A percentile compares a stretch with the other conserved stretches of the same genome.
phyloP scores from a whole-genome alignment of 2,888 invertebrate genomes.

The Byasa hedistus region DNA sequence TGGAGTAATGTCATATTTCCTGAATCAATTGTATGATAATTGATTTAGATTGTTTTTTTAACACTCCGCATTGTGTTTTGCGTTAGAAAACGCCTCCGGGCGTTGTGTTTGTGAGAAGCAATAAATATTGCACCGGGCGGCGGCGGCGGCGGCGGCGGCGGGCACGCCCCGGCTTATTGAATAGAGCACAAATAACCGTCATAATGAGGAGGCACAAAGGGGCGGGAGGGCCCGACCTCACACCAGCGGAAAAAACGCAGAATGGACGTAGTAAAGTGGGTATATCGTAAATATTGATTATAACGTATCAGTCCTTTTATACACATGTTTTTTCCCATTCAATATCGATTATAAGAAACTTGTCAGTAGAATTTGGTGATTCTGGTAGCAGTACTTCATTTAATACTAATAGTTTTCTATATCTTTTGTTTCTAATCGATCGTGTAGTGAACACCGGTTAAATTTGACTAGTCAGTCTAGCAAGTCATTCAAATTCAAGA shows the following conservation, averaged over 20 bases:
- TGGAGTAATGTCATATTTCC: too few species aligned
- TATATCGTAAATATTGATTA: slow-evolving; percentile 9
- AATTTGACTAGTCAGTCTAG: too few species aligned
- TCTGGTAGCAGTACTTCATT: too few species aligned
- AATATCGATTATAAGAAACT: not conserved
- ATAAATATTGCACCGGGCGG: slow-evolving; percentile 52
- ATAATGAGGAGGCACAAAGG: slow-evolving; percentile 58
- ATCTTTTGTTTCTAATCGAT: too few species aligned
- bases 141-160: slow-evolving; percentile 57
- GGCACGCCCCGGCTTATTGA: slow-evolving; percentile 43
- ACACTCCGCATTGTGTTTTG: too few species aligned
- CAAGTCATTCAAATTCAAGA: too few species aligned
- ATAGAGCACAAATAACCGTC: slow-evolving; percentile 54
- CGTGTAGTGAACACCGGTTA: too few species aligned
- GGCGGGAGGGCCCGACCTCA: slow-evolving; percentile 42
- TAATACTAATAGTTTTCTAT: too few species aligned
- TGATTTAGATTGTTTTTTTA: too few species aligned
- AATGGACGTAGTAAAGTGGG: slow-evolving; percentile 4
- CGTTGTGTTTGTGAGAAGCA: slow-evolving; percentile 16
- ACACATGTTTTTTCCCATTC: not conserved
- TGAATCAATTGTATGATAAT: too few species aligned
- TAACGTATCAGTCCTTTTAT: not conserved
- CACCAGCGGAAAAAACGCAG: slow-evolving; percentile 13
- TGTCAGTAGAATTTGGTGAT: too few species aligned
- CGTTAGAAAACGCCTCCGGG: slow-evolving; percentile 5